Percentiles rank a stretch among this genome's conserved stretches.
These are phyloP conservation scores for Anolis carolinensis DNA, from an alignment of 2,113 vertebrate genomes.

Conservation along the genomic window DNA sequence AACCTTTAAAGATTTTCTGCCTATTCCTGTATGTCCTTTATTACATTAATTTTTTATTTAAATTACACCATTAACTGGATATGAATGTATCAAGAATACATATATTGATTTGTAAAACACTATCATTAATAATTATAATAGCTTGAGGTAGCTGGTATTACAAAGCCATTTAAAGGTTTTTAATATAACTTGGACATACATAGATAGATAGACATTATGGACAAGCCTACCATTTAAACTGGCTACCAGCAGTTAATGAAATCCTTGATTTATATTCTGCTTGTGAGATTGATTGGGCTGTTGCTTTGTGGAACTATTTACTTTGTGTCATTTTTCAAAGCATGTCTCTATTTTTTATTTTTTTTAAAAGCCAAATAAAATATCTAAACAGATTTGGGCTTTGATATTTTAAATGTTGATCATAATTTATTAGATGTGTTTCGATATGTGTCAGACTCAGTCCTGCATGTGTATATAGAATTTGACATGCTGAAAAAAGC, in stretches of 20 bases:
- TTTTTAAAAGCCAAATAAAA: conserved; percentile 70
- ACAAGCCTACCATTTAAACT: conserved; percentile 93
- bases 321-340: conserved; percentile 85
- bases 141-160: conserved; percentile 92
- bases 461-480: conserved; percentile 60
- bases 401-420: conserved; percentile 72
- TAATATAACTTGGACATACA: conserved; percentile 90
- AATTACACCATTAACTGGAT: conserved; percentile 89
- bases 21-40: conserved; percentile 79
- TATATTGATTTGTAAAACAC: conserved; percentile 94
- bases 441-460: conserved; percentile 63
- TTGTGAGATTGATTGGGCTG: conserved; percentile 93
- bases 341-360: conserved; percentile 69
- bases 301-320: conserved; percentile 92
- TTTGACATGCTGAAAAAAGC: conserved; percentile 48
- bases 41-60: conserved; percentile 93
- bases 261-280: conserved; percentile 93
- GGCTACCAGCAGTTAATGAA: conserved; percentile 96
- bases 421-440: conserved; percentile 71
- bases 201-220: conserved; percentile 95
- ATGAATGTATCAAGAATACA: conserved; percentile 94
- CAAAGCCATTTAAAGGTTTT: conserved; percentile 96
- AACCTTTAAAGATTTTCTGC: conserved; percentile 85
- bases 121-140: conserved; percentile 97
- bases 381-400: conserved; percentile 73